phyloP scores from a whole-genome alignment of 2,888 invertebrate genomes.

The Meiosimyza platycephala region DNA sequence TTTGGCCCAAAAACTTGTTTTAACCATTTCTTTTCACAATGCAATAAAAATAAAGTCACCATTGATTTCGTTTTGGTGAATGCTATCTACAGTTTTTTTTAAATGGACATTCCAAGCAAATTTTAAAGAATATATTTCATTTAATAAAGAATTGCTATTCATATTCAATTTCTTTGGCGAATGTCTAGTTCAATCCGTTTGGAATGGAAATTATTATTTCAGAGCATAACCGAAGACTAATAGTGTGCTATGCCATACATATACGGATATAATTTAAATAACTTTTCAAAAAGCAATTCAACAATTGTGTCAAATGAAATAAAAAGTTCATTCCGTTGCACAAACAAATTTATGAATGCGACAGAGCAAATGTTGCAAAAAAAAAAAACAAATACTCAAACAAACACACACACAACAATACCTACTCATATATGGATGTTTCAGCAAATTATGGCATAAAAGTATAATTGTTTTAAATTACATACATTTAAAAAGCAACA shows the following conservation, averaged over 20 bases:
- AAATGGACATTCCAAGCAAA: too few species aligned
- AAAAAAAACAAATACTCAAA: background rate
- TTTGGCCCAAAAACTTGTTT: too few species aligned
- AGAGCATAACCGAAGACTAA: too few species aligned
- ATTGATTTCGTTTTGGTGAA: too few species aligned
- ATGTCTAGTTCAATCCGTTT: background rate
- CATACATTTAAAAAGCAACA: background rate
- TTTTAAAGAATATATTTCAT: too few species aligned
- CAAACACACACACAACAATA: background rate
- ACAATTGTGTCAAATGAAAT: too few species aligned
- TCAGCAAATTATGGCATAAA: slow-evolving; percentile 13
- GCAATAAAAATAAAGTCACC: too few species aligned
- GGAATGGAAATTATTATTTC: background rate
- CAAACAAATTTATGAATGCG: slow-evolving; percentile 23
- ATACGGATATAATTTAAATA: too few species aligned
- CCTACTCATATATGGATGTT: background rate
- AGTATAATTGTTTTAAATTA: slow-evolving; percentile 17
- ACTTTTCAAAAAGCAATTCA: too few species aligned
- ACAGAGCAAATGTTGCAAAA: slow-evolving; percentile 10
- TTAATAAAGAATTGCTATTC: background rate
- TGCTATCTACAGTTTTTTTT: fast-evolving
- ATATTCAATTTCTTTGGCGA: background rate
- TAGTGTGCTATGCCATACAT: too few species aligned
- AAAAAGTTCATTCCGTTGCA: background rate
- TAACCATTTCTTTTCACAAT: too few species aligned